Conservation (phyloP, 2,113 vertebrate species). For the Theropithecus gelada region DNA sequence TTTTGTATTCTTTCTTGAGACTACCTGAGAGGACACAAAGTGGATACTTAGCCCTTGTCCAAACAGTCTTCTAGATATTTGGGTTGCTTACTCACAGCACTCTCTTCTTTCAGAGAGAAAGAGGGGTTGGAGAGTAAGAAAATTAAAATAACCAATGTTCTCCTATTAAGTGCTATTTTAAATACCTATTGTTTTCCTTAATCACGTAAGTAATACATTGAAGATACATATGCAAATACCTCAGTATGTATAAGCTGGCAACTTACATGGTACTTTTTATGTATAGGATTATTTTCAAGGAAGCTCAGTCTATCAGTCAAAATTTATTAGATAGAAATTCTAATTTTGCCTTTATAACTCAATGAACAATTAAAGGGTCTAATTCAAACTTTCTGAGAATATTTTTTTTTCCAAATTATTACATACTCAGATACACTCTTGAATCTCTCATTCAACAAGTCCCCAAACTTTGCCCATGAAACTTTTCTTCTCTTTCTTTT, state of each 20-base stretch:
- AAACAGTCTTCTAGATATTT: not conserved
- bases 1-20: not conserved
- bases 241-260: not conserved
- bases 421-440: not conserved
- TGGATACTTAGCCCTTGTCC: not conserved
- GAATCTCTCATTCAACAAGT: not conserved
- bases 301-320: not conserved
- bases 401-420: not conserved
- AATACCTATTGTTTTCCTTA: not conserved
- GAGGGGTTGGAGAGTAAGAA: not conserved
- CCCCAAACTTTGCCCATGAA: not conserved
- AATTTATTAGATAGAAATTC: constrained; percentile 11
- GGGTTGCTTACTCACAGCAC: not conserved
- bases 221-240: not conserved
- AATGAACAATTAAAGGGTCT: not conserved
- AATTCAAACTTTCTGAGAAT: not conserved
- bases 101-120: not conserved
- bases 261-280: not conserved
- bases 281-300: not conserved
- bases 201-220: not conserved
- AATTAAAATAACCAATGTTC: not conserved
- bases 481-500: not conserved
- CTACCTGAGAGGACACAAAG: not conserved
- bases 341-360: not conserved
- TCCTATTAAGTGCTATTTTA: not conserved